Percentiles rank a stretch among this genome's conserved stretches.
Evolutionary conservation across 2,797 vertebrate species (phyloP).

Genomic region (Gallinago nigripennis): DNA sequence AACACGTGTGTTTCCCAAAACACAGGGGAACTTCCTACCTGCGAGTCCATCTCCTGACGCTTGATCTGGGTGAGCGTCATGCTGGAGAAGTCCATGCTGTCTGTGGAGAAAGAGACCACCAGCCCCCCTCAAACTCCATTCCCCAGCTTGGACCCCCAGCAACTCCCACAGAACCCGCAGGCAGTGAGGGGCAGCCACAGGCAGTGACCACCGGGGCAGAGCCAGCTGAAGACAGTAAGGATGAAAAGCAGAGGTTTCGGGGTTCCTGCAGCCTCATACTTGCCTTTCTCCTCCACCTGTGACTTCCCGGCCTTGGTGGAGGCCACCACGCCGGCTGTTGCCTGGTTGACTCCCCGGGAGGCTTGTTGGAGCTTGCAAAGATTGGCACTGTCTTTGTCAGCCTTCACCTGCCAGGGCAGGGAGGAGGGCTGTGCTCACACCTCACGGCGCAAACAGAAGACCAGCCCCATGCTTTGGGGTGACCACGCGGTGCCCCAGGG

Average conservation of each 20-base stretch:
- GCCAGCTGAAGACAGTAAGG: rapidly evolving
- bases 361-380: slow-evolving; percentile 89
- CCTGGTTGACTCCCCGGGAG: slow-evolving; percentile 91
- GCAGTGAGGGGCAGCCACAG: background rate
- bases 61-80: slow-evolving; percentile 98
- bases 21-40: slow-evolving; percentile 76
- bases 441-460: rapidly evolving
- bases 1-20: background rate
- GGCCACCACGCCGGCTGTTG: slow-evolving; percentile 90
- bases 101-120: slow-evolving; percentile 65
- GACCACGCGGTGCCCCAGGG: background rate
- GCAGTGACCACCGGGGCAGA: background rate
- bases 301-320: slow-evolving; percentile 94
- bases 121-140: rapidly evolving
- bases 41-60: slow-evolving; percentile 96
- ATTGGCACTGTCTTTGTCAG: slow-evolving; percentile 92
- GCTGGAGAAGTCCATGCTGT: slow-evolving; percentile 96
- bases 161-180: background rate
- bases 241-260: rapidly evolving
- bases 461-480: background rate
- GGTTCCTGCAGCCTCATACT: background rate
- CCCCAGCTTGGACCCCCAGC: rapidly evolving
- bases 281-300: slow-evolving; percentile 94
- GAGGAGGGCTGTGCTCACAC: background rate
- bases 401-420: slow-evolving; percentile 86